Base-by-base conservation (phyloP, 2,797 vertebrate genomes). In the Rhabdophis nuchalis region DNA sequence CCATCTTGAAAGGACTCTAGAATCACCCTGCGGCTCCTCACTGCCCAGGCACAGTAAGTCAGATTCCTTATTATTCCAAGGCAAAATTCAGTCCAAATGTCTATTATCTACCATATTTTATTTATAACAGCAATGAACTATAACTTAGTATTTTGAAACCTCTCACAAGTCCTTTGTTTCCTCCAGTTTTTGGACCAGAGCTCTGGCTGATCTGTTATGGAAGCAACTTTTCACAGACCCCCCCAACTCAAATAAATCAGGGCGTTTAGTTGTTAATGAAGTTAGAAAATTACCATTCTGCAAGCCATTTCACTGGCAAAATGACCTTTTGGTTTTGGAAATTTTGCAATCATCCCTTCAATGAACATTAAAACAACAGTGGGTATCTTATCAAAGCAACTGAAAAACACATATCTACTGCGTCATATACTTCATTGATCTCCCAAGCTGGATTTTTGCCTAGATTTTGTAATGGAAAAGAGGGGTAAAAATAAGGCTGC, bases 261-360 rank as follows among this genome's bases (percentile, higher is more conserved):
- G 36, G 36, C 1, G 0, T 25, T 82, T 25, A 82, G 72, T 25
- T 46, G 25, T 46, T 77, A 77, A 77, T 77, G 36, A 77, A 82
- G 20, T 82, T 82, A 25, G 36, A 82, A 82, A 82, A 82, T 46
- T 25, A 46, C 36, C 0, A 10, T 82, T 82, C 36, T 46, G 9
- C 72, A 82, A 82, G 8, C 72, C 46, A 93, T 96, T 96, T 91
- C 95, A 89, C 53, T 94, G 77, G 9, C 68, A 96, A 97, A 95
- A 97, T 58, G 0, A n/a, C 46, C 87, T 93, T 94, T 87, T 0
- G 56, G 89, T 87, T 93, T 95, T 96, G 94, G 94, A 95, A 96
- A 95, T 97, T 96, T 97, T 96, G 95, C 94, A 97, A 97, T 90
- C 6, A 2, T 60, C 85, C 60, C 32, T 93, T 93, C 93, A 58